These are phyloP conservation scores for Atrina japonica DNA, from an alignment of 2,888 invertebrate species.

Conservation along the genomic window DNA sequence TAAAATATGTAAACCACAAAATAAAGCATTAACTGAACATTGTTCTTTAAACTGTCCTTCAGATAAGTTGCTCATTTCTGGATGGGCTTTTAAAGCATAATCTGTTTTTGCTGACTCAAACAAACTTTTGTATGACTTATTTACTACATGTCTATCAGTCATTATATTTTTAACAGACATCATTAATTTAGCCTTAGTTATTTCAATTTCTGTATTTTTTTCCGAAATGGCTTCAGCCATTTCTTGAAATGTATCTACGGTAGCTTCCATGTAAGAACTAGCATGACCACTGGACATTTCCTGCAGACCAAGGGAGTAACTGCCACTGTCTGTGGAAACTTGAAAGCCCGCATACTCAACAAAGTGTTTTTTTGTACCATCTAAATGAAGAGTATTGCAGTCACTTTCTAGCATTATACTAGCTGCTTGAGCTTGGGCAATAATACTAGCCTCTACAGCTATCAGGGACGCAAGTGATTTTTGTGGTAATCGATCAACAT, in stretches of 20 bases:
- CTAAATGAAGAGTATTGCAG: conserved; percentile 13
- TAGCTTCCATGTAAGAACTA: not conserved
- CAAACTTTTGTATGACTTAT: too few relatives aligned
- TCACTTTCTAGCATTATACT: not conserved
- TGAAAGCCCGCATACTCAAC: not conserved
- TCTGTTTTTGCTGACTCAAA: too few relatives aligned
- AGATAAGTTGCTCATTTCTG: too few relatives aligned
- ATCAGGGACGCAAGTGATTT: not conserved
- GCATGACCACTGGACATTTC: not conserved
- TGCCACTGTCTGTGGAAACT: not conserved
- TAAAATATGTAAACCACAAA: too few relatives aligned
- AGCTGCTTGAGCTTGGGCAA: not conserved
- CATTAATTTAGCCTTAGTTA: not conserved
- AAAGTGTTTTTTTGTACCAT: conserved; percentile 16
- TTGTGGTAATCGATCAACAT: conserved; percentile 16
- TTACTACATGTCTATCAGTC: not conserved
- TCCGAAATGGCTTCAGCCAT: not conserved
- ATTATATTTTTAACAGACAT: not conserved
- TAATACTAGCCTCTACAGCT: not conserved
- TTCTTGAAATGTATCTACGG: not conserved
- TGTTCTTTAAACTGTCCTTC: too few relatives aligned
- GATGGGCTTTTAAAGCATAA: too few relatives aligned
- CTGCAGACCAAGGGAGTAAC: not conserved
- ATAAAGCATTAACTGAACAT: too few relatives aligned
- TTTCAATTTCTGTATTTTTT: not conserved